Conservation (phyloP, 2,888 invertebrate species). For the Drosophila austrosaltans region DNA sequence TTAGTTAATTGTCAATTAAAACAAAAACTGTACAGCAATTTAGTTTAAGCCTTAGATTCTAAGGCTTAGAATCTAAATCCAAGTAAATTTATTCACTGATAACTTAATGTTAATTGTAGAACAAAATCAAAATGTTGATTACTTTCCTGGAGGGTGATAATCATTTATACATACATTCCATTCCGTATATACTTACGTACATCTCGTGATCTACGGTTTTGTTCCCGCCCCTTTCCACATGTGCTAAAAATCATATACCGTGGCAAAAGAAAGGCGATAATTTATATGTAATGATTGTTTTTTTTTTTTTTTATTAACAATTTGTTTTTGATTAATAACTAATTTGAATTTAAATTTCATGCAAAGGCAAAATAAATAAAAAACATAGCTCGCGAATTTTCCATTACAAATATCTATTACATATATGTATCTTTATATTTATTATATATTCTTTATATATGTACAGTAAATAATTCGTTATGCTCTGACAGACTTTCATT, state of each 20-base stretch:
- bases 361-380: constrained; percentile 46
- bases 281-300: constrained; percentile 24
- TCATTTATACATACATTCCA: not conserved
- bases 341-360: constrained; percentile 32
- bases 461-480: constrained; percentile 38
- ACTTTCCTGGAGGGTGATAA: constrained; percentile 1
- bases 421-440: constrained; percentile 2
- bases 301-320: constrained; percentile 62
- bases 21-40: not conserved
- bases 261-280: constrained; percentile 24
- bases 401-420: constrained; percentile 14
- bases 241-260: constrained; percentile 13
- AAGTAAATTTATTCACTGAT: constrained; percentile 5
- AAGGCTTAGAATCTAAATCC: not conserved
- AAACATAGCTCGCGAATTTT: constrained; percentile 20
- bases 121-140: not conserved
- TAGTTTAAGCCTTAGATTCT: not conserved
- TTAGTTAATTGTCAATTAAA: not conserved
- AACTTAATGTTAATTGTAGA: constrained; percentile 33
- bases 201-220: constrained; percentile 12
- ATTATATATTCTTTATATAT: constrained; percentile 12
- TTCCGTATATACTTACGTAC: not conserved
- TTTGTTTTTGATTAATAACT: constrained; percentile 29
- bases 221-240: constrained; percentile 1
- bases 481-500: constrained; percentile 34